A percentile compares a stretch with the other conserved stretches of the same genome.
Conservation (phyloP, 2,797 vertebrate genomes). For the Cetoscarus ocellatus region DNA sequence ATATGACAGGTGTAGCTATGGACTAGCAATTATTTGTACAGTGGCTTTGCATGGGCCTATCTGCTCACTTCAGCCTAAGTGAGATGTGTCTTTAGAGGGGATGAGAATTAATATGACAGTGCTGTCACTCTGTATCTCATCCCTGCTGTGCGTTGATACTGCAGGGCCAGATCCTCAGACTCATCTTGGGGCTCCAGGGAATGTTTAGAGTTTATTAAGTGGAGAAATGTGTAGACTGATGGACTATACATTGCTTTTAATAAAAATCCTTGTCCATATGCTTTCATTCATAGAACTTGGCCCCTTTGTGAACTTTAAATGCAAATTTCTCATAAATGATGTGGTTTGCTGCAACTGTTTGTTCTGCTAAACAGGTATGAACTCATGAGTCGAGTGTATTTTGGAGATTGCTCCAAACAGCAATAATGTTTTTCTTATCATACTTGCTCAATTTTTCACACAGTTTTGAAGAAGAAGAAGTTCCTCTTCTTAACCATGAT, state of each 20-base stretch:
- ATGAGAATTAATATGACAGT: conserved; percentile 63
- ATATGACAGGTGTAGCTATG: conserved; percentile 77
- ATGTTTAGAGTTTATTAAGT: conserved; percentile 34
- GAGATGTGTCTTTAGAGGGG: conserved; percentile 53
- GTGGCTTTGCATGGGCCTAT: conserved; percentile 50
- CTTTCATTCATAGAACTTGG: not conserved
- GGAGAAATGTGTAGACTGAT: conserved; percentile 24
- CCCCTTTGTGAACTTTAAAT: not conserved
- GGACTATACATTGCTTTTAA: conserved; percentile 6
- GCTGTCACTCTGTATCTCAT: conserved; percentile 53
- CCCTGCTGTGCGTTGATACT: conserved; percentile 45
- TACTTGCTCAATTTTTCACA: no score
- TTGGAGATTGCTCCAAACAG: not conserved
- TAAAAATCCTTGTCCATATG: not conserved
- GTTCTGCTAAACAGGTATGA: not conserved
- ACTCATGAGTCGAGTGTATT: not conserved
- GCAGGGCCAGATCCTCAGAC: conserved; percentile 21
- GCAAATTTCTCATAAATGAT: not conserved
- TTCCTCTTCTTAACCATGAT: no score
- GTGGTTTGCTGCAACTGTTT: not conserved
- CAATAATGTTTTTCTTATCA: not conserved
- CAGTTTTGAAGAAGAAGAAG: no score
- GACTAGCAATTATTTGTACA: conserved; percentile 74
- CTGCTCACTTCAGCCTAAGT: conserved; percentile 58
- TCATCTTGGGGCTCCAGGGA: conserved; percentile 13